Conservation (phyloP, 2,113 vertebrate genomes). For the Pelecanus crispus region DNA sequence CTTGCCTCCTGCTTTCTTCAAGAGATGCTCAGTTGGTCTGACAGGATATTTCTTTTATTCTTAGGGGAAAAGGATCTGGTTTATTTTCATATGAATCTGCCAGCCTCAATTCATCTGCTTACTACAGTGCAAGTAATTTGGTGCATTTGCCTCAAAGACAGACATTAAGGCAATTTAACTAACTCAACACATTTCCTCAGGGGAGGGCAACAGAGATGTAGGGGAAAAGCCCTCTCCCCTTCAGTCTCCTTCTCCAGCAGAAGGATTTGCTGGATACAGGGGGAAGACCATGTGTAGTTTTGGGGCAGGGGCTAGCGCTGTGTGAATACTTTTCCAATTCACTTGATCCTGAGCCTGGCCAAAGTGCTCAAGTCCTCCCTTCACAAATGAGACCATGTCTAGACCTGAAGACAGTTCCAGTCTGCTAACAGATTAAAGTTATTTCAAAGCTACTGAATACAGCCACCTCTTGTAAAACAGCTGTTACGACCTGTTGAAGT, state of each 20-base stretch:
- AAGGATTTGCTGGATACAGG: neutral
- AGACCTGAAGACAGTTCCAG: neutral
- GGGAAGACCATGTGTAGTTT: rapidly evolving
- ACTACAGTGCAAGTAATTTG: neutral
- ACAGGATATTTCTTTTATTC: neutral
- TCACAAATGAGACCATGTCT: neutral
- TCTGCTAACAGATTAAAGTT: neutral
- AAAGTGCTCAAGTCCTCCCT: neutral
- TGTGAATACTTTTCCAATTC: neutral
- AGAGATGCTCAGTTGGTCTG: neutral
- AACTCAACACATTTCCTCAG: neutral
- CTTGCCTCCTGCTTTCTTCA: rapidly evolving
- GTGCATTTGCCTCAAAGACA: neutral
- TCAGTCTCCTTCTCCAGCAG: neutral
- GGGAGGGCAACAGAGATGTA: neutral
- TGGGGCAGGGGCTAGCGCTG: neutral
- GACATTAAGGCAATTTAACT: neutral
- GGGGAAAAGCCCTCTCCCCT: neutral
- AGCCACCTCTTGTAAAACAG: neutral
- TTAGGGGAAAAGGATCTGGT: neutral
- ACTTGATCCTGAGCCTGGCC: neutral
- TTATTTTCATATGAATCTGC: neutral
- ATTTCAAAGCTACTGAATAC: neutral
- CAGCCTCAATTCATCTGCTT: neutral
- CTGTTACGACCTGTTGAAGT: neutral